Evolutionary conservation across 2,888 invertebrate species (phyloP).

Genomic region (Tyria jacobaeae): DNA sequence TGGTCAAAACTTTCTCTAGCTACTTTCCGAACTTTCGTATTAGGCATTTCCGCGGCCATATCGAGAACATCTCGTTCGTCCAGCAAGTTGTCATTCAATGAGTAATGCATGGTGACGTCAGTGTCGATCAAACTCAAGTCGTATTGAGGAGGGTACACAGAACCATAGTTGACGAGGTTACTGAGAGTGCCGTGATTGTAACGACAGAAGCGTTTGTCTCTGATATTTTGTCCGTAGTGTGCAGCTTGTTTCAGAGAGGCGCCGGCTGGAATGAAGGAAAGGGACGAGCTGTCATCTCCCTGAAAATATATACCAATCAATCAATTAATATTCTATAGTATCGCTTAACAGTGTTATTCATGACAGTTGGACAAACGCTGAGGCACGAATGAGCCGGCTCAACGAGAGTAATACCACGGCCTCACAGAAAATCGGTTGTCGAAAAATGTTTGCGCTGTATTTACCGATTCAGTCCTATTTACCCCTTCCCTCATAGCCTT

Average conservation of each 20-base stretch:
- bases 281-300: constrained; percentile 13
- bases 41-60: constrained; percentile 68
- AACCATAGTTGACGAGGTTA: constrained; percentile 61
- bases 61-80: constrained; percentile 65
- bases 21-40: constrained; percentile 60
- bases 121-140: constrained; percentile 60
- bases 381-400: too few relatives aligned
- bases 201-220: constrained; percentile 63
- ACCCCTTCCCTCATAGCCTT: too few relatives aligned
- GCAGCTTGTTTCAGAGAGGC: constrained; percentile 70
- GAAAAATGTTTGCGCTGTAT: too few relatives aligned
- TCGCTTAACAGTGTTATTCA: background rate
- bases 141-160: constrained; percentile 59
- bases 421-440: too few relatives aligned
- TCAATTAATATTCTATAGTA: background rate
- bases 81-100: constrained; percentile 60
- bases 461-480: too few relatives aligned
- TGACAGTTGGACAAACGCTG: too few relatives aligned
- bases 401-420: too few relatives aligned
- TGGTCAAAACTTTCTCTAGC: constrained; percentile 63
- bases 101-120: constrained; percentile 69
- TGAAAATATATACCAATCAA: constrained; percentile 14
- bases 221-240: constrained; percentile 75
- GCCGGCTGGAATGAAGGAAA: constrained; percentile 44
- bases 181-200: constrained; percentile 59